phyloP scores from a whole-genome alignment of 2,888 invertebrate species.

The Thecocarcelia acutangulata region DNA sequence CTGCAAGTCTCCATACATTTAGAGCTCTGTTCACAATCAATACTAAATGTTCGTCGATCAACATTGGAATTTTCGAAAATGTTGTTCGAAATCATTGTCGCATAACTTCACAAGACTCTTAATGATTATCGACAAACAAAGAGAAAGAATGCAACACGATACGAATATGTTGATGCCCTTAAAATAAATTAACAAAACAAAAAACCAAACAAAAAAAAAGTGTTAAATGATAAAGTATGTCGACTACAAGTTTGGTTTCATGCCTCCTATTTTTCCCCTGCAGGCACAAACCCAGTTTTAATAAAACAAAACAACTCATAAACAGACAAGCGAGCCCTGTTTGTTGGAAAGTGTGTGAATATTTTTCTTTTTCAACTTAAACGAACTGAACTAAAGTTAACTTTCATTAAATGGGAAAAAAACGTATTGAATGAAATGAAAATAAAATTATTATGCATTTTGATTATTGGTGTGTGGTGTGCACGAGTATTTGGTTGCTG shows the following conservation, averaged over 20 bases:
- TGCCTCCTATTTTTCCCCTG: conserved; percentile 19
- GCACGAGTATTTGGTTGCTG: conserved; percentile 24
- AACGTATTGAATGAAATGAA: conserved; percentile 45
- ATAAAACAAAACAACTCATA: conserved; percentile 54
- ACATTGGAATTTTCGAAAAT: conserved; percentile 63
- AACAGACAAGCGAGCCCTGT: conserved; percentile 18
- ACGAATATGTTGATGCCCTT: conserved; percentile 52
- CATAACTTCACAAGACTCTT: conserved; percentile 69
- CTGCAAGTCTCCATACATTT: conserved; percentile 23
- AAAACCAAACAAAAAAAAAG: too few relatives aligned
- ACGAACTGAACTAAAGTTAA: conserved; percentile 45
- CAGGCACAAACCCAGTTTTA: conserved; percentile 24
- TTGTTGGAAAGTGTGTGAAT: conserved; percentile 41
- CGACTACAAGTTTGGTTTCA: conserved; percentile 52
- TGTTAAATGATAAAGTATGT: conserved; percentile 66
- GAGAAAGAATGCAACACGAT: conserved; percentile 67
- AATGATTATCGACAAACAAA: conserved; percentile 69
- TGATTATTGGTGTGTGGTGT: conserved; percentile 18
- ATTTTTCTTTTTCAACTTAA: conserved; percentile 22
- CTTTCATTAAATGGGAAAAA: conserved; percentile 58
- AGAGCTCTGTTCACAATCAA: conserved; percentile 50
- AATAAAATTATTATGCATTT: conserved; percentile 55
- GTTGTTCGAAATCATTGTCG: conserved; percentile 68
- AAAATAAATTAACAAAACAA: conserved; percentile 48
- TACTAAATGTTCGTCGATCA: conserved; percentile 62